Conservation (phyloP, 2,797 vertebrate species). For the Lindbergichthys nudifrons region DNA sequence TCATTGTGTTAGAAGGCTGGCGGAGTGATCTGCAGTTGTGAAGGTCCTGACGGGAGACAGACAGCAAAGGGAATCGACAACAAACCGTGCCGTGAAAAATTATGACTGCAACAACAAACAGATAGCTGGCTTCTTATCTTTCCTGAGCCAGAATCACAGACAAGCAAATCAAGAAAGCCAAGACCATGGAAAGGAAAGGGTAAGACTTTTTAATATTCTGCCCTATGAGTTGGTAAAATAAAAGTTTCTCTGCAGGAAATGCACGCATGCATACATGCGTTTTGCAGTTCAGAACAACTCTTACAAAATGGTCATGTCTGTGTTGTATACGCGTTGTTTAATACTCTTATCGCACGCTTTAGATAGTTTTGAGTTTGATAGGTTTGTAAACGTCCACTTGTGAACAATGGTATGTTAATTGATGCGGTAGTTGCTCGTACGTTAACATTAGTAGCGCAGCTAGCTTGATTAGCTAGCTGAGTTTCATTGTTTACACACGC, state of each 20-base stretch:
- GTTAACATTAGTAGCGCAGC: conserved; percentile 45
- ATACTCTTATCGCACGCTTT: rapidly evolving
- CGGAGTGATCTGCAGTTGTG: conserved; percentile 74
- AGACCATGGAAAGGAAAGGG: conserved; percentile 94
- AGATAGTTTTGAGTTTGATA: rapidly evolving
- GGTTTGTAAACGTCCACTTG: not conserved
- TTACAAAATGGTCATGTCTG: conserved; percentile 6
- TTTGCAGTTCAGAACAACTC: conserved; percentile 33
- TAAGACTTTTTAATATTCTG: conserved; percentile 80
- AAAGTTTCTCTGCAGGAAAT: conserved; percentile 87
- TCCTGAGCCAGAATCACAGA: not conserved
- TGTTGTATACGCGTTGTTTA: not conserved
- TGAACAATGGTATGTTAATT: not conserved
- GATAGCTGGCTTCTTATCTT: conserved; percentile 29
- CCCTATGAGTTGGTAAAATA: conserved; percentile 86
- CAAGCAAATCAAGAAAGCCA: conserved; percentile 31
- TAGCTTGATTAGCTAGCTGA: conserved; percentile 83
- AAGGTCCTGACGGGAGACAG: conserved; percentile 62
- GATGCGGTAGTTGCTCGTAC: not conserved
- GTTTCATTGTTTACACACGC: conserved; percentile 83
- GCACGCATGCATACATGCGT: conserved; percentile 54
- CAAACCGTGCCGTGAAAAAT: conserved; percentile 57
- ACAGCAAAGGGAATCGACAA: conserved; percentile 65
- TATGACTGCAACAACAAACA: conserved; percentile 48
- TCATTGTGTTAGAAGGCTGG: conserved; percentile 38